Evolutionary conservation across 2,797 vertebrate species (phyloP), one percentile per base, ranked within the genome.

Genomic region (Xenentodon cancila): DNA sequence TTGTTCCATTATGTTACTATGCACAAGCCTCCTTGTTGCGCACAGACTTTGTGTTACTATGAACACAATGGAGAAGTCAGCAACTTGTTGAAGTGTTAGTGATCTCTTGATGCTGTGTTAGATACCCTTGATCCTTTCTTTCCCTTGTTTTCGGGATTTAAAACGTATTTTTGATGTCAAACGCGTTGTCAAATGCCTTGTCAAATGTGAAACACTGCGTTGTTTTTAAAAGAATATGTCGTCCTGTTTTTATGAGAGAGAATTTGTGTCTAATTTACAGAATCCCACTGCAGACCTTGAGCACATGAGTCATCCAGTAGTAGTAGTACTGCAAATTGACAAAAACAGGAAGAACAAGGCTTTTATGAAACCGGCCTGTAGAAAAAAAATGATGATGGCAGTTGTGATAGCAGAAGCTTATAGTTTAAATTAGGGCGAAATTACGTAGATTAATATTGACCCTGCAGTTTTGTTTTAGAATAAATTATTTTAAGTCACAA

Each of bases 61-160:
- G 50, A 69, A 84, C 79, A 91, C 90, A 92, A 90, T 92, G 66
- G 84, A 73, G 76, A 79, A 86, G 86, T 80, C 75, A 64, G 81
- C 84, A 59, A 84, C 88, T 83, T 89, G 87, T 84, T 89, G 84
- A 90, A 88, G 85, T 88, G 90, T 88, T 88, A 91, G 77, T 84
- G 89, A 91, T 89, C 89, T 77, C 79, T 70, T 78, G 86, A 90
- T 86, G 75, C 64, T 75, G 72, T 55, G 55, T 46, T 5, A 82
- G 83, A 90, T 88, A 81, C 59, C 53, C 80, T 88, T 81, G 71
- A 71, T 84, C 73, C 43, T 62, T 64, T 73, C 47, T 79, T 79
- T 34, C 54, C 45, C 22, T 59, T 20, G 43, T 82, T 79, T 77
- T 82, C 17, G 59, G 54, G 56, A 66, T 67, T 79, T 63, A 52